A percentile compares a stretch with the other conserved stretches of the same genome.
These are phyloP conservation scores for Andrena flavipes DNA, from an alignment of 2,888 invertebrate species.

Conservation along the genomic window DNA sequence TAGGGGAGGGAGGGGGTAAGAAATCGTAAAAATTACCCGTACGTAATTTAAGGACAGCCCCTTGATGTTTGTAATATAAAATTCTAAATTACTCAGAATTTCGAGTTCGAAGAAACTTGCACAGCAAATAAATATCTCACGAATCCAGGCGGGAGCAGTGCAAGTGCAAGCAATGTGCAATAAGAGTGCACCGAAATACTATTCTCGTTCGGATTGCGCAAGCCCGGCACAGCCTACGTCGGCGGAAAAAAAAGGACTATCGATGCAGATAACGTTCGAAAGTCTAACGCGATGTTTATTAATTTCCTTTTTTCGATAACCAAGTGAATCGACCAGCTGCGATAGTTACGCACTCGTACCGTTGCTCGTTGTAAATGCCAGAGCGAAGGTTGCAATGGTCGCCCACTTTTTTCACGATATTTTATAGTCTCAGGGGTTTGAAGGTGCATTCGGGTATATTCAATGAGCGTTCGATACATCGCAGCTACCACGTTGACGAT, in stretches of 20 bases:
- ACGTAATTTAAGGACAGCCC: too few species aligned
- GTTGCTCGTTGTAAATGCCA: not conserved
- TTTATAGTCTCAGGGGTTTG: not conserved
- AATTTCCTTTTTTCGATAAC: constrained; percentile 12
- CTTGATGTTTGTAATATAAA: too few species aligned
- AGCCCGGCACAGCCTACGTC: constrained; percentile 3
- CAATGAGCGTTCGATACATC: not conserved
- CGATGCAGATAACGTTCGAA: constrained; percentile 16
- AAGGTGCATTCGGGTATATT: constrained; percentile 2
- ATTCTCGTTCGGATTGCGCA: not conserved
- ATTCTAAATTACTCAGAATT: too few species aligned
- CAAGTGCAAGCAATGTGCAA: not conserved
- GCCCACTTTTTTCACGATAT: constrained; percentile 8
- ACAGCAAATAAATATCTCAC: not conserved
- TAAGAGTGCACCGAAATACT: constrained; percentile 8
- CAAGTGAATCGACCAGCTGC: not conserved
- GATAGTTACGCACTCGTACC: not conserved
- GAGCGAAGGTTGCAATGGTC: constrained; percentile 13
- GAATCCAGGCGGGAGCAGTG: not conserved
- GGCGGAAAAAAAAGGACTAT: constrained; percentile 10
- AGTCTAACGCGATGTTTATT: not conserved
- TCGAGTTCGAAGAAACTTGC: too few species aligned
- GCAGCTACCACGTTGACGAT: not conserved
- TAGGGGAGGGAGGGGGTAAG: too few species aligned
- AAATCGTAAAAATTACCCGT: too few species aligned